Percentiles rank a stretch among this genome's conserved stretches.
phyloP scores from a whole-genome alignment of 2,797 vertebrate species.

The Garrulus glandarius region DNA sequence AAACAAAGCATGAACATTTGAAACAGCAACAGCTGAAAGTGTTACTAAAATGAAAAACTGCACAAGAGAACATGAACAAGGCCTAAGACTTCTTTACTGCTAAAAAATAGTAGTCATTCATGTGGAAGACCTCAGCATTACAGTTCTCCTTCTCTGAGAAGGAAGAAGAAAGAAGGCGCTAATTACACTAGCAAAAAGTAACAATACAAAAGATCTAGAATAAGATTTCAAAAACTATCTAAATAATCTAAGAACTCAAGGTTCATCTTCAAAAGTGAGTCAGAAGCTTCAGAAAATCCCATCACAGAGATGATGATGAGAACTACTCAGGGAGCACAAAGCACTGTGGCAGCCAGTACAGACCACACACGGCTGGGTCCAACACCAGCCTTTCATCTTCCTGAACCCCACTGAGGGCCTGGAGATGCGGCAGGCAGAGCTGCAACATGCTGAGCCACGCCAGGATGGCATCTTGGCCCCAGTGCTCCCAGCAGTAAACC shows the following conservation, averaged over 20 bases:
- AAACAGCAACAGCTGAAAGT: not conserved
- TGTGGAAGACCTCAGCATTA: not conserved
- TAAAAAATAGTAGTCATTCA: not conserved
- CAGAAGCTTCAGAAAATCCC: not conserved
- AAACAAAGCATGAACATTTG: not conserved
- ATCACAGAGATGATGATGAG: not conserved
- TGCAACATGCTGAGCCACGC: fast-evolving
- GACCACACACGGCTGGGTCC: fast-evolving
- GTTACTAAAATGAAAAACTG: not conserved
- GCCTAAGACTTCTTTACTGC: not conserved
- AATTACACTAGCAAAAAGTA: not conserved
- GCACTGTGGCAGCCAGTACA: not conserved
- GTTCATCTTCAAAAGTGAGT: not conserved
- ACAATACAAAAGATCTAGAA: not conserved
- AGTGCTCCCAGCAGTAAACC: not conserved
- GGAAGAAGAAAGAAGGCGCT: not conserved
- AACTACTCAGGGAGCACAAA: not conserved
- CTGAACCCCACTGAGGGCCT: not conserved
- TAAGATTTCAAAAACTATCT: not conserved
- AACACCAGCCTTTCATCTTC: not conserved
- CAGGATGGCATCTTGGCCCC: fast-evolving
- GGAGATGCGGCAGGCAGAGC: fast-evolving
- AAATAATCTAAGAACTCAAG: not conserved
- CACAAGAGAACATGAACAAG: not conserved
- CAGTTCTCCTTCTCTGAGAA: not conserved